Base-by-base conservation (phyloP, 2,888 invertebrate genomes). In the Germaria angustata region DNA sequence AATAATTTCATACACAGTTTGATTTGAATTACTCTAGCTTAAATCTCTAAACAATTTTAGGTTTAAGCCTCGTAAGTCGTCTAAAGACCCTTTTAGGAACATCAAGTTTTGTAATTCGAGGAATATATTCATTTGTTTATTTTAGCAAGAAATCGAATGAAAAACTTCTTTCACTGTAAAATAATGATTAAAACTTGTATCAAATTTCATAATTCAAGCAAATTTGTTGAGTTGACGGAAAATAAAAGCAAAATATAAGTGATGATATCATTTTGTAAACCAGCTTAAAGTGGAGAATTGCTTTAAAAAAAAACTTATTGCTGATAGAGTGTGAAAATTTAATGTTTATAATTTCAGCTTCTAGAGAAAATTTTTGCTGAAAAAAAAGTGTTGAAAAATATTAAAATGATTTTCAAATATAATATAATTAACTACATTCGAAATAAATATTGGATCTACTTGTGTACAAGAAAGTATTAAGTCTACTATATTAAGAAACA, bases 191-290 rank as follows among this genome's bases (percentile, higher is more conserved):
- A 51, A 55, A 65, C 22, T 1, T 53, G 36, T 46, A 28, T 78
- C 36, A 44, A 78, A 71, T 78, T 63, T 71, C 78, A 55, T 55
- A 34, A 55, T 53, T 53, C 20, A 63, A 63, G 24, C 20, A 68
- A 59, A 59, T 51, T 71, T 55, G 46, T 63, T 63, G 69, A 78
- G 13, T 78, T 46, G 63, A 39, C 63, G 34, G 7, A 77, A 77
- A 77, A 17, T 7, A 28, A 24, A 53, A 5, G 13, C 22, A 13
- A 51, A 65, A 36, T 15, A 39, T 32, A 32, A 7, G 2, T 13
- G 28, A 51, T 32, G 24, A 11, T 51, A 61, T 53, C 28, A 28
- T 51, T 51, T 72, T 59, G 6, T 39, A 51, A 51, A 22, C 15
- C 8, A 36, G 15, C 8, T 15, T 17, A 11, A 44, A 39, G 34